Conservation (phyloP, 1,140 invertebrate species). For the Oryctes rhinoceros region DNA sequence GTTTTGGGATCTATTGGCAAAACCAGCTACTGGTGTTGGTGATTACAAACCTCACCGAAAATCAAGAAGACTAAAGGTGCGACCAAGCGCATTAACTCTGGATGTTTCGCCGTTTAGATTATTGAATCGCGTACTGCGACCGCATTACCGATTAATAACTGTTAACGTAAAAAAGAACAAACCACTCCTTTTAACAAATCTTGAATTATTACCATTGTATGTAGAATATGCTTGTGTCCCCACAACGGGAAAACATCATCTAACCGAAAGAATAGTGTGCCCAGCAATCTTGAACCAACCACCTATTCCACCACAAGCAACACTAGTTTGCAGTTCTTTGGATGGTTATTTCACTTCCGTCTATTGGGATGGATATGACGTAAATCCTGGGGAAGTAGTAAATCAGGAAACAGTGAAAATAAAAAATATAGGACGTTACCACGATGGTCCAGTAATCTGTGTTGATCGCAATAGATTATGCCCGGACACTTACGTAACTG, state of each 20-base stretch:
- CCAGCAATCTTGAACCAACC: conserved; percentile 45
- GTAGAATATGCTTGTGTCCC: conserved; percentile 48
- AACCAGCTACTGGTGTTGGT: conserved; percentile 60
- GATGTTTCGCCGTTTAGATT: conserved; percentile 67
- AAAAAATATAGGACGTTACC: conserved; percentile 64
- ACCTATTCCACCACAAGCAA: not conserved
- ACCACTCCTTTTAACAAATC: conserved; percentile 59
- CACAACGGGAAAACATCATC: conserved; percentile 52
- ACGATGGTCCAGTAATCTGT: conserved; percentile 72
- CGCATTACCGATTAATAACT: conserved; percentile 66
- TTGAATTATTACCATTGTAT: conserved; percentile 54
- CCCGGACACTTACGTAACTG: conserved; percentile 64
- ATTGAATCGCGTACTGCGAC: conserved; percentile 68
- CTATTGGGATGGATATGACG: conserved; percentile 70
- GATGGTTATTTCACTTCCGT: conserved; percentile 64
- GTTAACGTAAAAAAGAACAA: conserved; percentile 50
- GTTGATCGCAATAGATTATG: conserved; percentile 64
- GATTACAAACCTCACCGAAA: conserved; percentile 63
- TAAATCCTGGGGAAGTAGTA: conserved; percentile 65
- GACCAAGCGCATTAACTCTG: conserved; percentile 64
- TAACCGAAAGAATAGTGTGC: conserved; percentile 49
- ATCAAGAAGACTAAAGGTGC: conserved; percentile 61
- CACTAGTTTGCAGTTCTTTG: conserved; percentile 41
- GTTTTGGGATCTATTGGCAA: conserved; percentile 72
- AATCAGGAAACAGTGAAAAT: conserved; percentile 65